Base-by-base conservation (phyloP, 2,888 invertebrate genomes). In the Sarcophaga caerulescens region DNA sequence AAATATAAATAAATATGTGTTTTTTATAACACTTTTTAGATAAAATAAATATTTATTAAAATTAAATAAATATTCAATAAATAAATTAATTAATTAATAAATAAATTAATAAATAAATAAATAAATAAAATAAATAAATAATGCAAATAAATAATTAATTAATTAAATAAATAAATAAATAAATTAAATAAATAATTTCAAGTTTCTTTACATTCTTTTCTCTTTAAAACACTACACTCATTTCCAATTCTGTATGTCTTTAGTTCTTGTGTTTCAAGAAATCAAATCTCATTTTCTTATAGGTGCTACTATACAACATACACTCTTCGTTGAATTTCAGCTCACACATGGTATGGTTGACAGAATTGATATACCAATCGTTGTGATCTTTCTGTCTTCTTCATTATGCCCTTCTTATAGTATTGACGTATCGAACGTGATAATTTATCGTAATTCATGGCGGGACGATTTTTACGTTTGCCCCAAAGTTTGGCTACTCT, bases 401-500 rank as follows among this genome's bases (percentile, higher is more conserved):
- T 99, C 98, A 99, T 98, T 93, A 99, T 99, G 81, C 99, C 99
- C 94, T 99, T 99, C 94, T 99, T 99, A 95, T 99, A 99, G 94
- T 99, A 99, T 93, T 99, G 99, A 75, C 99, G 94, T 92, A 99
- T 98, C 89, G 99, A 99, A 81, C 99, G 95, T 88, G 98, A 99
- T 71, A 99, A 94, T 93, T 99, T 99, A 94, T 99, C 99, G 94
- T 99, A 99, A 94, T 99, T 99, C 99, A 99, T 99, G 45, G 99
- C 99, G 0, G 99, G 99, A 12, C 99, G 95, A 94, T 99, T 99
- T 94, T 99, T 99, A 88, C 99, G 95, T 90, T 97, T 97, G 86
- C 99, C 99, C 99, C 99, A 99, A 78, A 99, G 95, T 89, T 97
- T 95, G n/a, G 99, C 99, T 76, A 99, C 99, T 89, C 97, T 96